Evolutionary conservation across 2,113 vertebrate genomes (phyloP), one percentile per base, ranked within the genome.

Genomic region (Conger conger): DNA sequence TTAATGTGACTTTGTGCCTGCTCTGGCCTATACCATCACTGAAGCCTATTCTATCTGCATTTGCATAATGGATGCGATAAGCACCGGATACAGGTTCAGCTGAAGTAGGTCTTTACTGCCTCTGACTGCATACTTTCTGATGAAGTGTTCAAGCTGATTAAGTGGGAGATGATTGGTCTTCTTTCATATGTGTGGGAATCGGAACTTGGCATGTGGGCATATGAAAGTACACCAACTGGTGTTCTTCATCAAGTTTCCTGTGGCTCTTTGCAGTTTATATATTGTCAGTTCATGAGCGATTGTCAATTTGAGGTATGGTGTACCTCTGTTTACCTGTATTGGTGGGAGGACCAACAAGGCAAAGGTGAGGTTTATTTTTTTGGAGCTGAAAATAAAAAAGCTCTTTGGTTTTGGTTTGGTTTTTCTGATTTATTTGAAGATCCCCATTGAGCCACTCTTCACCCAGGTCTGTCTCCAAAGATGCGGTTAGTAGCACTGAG

Each of bases 341-440:
- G 15, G 16, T 57, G 54, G 15, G 35, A 8, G 17, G 30, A 16
- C 76, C 54, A 16, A 78, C 80, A 20, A 37, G 33, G 20, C 63
- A 82, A 35, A n/a, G 36, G 35, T 57, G 3, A 53, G 33, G 18
- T 20, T 57, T 57, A 16, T 16, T 18, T 20, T 57, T 57, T 57
- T 57, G 15, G 18, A 57, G 13, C 15, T 57, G 54, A 86, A 81
- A 81, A n/a, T n/a, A n/a, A 83, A 87, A 80, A 83, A 82, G 83
- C 79, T 88, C 60, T 76, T 86, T 88, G n/a, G n/a, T n/a, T n/a
- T n/a, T n/a, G n/a, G n/a, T 88, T 82, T 86, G 91, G 90, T 90
- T 93, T 89, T 91, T 45, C 85, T 90, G 89, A 92, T 90, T 92
- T 90, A 93, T 91, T 92, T 90, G 89, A 91, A 87, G 82, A 79